phyloP scores from a whole-genome alignment of 2,888 invertebrate species.

The Hyles lineata region DNA sequence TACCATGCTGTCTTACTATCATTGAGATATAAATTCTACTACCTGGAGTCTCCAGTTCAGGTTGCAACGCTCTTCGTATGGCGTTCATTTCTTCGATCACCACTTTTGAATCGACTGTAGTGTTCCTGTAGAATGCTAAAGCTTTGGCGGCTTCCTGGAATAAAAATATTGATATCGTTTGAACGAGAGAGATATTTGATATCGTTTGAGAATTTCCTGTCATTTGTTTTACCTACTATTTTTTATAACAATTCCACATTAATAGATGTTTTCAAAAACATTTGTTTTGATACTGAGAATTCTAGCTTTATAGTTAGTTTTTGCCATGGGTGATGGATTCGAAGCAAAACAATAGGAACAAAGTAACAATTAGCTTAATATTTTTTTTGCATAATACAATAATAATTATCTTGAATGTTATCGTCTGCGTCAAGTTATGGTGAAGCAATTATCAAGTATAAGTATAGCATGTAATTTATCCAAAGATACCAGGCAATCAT shows the following conservation, averaged over 20 bases:
- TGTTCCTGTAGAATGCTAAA: constrained; percentile 60
- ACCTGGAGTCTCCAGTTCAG: constrained; percentile 46
- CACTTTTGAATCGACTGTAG: constrained; percentile 53
- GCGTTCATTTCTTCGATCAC: constrained; percentile 56
- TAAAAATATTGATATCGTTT: background rate
- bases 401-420: too few species aligned
- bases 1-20: background rate
- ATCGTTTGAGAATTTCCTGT: background rate
- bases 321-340: too few species aligned
- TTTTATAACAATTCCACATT: too few species aligned
- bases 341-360: too few species aligned
- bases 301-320: too few species aligned
- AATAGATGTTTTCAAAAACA: too few species aligned
- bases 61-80: constrained; percentile 52
- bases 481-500: constrained; percentile 3
- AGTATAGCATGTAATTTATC: constrained; percentile 4
- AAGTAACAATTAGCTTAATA: too few species aligned
- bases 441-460: too few species aligned
- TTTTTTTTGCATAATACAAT: too few species aligned
- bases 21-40: background rate
- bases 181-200: too few species aligned
- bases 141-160: constrained; percentile 66
- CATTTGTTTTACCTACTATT: background rate
- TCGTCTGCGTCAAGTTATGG: too few species aligned
- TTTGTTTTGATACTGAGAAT: too few species aligned